Conservation (phyloP, 1,140 invertebrate genomes). For the Drosophila grimshawi region DNA sequence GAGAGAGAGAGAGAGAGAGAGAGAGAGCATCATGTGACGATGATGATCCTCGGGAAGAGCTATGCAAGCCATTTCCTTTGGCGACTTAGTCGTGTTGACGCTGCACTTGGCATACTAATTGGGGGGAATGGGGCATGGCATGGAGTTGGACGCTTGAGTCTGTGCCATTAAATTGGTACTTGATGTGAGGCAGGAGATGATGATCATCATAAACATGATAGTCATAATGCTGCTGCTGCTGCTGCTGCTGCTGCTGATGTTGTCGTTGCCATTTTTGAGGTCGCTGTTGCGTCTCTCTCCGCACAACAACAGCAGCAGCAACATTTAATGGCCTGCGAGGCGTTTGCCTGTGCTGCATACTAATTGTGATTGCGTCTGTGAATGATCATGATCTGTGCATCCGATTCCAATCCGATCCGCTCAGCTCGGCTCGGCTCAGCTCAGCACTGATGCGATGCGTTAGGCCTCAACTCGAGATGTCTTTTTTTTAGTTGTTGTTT, state of each 20-base stretch:
- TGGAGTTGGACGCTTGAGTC: constrained; percentile 18
- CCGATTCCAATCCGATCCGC: constrained; percentile 46
- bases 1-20: not conserved
- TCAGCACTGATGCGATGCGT: constrained; percentile 50
- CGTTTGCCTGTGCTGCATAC: constrained; percentile 58
- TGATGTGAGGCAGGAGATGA: constrained; percentile 40
- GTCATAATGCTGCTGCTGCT: not conserved
- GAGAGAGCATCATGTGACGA: constrained; percentile 20
- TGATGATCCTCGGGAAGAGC: constrained; percentile 31
- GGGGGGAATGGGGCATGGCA: constrained; percentile 2
- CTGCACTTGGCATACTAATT: constrained; percentile 67
- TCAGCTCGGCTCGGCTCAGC: constrained; percentile 11
- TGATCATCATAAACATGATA: constrained; percentile 12
- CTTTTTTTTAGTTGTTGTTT: not conserved
- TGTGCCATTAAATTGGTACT: constrained; percentile 74
- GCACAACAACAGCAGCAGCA: not conserved
- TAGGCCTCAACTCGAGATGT: constrained; percentile 23
- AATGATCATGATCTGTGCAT: constrained; percentile 62
- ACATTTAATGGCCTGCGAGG: constrained; percentile 63
- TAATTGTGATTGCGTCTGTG: constrained; percentile 46
- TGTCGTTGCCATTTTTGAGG: constrained; percentile 68
- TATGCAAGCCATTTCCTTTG: constrained; percentile 42
- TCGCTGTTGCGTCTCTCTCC: constrained; percentile 60
- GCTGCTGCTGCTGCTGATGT: constrained; percentile 51
- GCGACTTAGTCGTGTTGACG: not conserved